These are phyloP conservation scores for Eubucco bourcierii DNA, from an alignment of 2,113 vertebrate species.

Conservation along the genomic window DNA sequence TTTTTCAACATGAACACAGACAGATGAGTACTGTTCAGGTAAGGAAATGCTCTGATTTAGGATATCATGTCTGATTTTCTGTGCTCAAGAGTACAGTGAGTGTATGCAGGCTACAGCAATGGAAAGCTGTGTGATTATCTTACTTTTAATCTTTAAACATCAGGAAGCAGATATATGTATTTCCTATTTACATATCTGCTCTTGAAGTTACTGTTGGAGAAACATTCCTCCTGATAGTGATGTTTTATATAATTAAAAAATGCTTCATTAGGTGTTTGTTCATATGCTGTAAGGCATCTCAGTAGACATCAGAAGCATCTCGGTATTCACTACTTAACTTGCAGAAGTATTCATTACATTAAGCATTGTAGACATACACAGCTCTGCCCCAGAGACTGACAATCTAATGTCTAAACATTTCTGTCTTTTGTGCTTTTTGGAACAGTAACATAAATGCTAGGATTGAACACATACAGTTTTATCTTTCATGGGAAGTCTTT, in stretches of 20 bases:
- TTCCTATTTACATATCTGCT: not conserved
- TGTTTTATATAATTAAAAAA: not conserved
- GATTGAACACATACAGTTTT: not conserved
- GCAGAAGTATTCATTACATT: fast-evolving
- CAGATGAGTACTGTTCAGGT: not conserved
- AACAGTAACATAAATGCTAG: not conserved
- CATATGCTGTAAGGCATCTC: not conserved
- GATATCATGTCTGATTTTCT: not conserved
- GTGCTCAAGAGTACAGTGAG: not conserved
- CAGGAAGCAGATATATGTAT: not conserved
- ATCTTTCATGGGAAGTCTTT: not conserved
- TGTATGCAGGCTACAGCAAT: not conserved
- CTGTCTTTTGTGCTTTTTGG: not conserved
- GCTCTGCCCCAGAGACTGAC: not conserved
- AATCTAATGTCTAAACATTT: not conserved
- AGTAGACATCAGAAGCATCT: not conserved
- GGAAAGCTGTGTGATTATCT: not conserved
- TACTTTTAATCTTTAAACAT: not conserved
- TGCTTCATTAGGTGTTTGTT: not conserved
- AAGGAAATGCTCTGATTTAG: not conserved
- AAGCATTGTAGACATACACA: not conserved
- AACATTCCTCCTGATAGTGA: not conserved
- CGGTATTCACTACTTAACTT: not conserved
- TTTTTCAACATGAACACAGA: not conserved
- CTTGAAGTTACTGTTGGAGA: not conserved